Percentiles rank a stretch among this genome's conserved stretches.
Conservation (phyloP, 2,797 vertebrate species). For the Petrocephalus schoutedeni region DNA sequence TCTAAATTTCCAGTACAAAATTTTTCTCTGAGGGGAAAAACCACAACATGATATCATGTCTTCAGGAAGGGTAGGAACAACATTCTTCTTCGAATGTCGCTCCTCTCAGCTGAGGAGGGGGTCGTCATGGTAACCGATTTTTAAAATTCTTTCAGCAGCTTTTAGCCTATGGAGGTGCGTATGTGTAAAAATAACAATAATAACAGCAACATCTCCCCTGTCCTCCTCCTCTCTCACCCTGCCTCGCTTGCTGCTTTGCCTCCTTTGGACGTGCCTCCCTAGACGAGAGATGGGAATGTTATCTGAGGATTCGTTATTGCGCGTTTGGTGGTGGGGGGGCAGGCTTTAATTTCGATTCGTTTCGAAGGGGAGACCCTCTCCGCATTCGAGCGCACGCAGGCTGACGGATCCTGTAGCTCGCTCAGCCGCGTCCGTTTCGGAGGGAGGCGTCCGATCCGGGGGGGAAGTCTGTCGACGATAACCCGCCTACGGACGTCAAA, state of each 20-base stretch:
- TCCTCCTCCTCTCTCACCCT: constrained; percentile 39
- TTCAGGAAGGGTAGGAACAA: constrained; percentile 24
- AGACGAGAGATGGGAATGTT: constrained; percentile 27
- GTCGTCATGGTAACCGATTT: constrained; percentile 78
- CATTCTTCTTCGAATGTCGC: constrained; percentile 27
- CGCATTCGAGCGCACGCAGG: neutral
- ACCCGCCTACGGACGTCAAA: constrained; percentile 1
- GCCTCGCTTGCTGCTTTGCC: constrained; percentile 10
- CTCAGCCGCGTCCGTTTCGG: neutral
- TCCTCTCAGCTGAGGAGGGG: constrained; percentile 48
- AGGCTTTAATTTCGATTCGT: neutral
- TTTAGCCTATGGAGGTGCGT: constrained; percentile 43
- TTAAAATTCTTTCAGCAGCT: constrained; percentile 58
- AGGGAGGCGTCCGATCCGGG: neutral
- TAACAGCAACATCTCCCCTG: constrained; percentile 33
- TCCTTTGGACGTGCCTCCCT: constrained; percentile 45
- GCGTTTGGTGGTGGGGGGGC: constrained; percentile 24
- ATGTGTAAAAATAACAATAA: constrained; percentile 36
- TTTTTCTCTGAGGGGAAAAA: neutral
- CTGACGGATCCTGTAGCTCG: neutral
- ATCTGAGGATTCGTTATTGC: constrained; percentile 29
- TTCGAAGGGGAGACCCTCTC: neutral
- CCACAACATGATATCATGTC: neutral
- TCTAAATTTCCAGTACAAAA: neutral
- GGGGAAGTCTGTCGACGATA: neutral